Evolutionary conservation across 2,113 vertebrate species (phyloP).

Genomic region (Erythrolamprus reginae): DNA sequence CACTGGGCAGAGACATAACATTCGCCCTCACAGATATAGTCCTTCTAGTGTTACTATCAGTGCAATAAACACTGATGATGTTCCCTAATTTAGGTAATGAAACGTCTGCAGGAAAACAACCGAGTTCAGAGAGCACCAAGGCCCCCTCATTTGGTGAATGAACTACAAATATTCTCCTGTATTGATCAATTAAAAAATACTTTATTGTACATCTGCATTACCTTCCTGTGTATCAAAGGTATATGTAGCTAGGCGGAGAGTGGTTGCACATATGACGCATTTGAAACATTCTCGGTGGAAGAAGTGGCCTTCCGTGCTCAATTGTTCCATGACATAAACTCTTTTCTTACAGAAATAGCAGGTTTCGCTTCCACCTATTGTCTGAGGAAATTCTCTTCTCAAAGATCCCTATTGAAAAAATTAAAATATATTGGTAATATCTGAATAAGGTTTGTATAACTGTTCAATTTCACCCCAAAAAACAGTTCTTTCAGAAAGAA

Average conservation of each 20-base stretch:
- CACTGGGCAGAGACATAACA: no score
- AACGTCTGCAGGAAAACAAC: neutral
- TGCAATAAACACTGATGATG: neutral
- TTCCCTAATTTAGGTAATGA: neutral
- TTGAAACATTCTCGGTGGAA: conserved; percentile 96
- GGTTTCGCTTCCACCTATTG: conserved; percentile 81
- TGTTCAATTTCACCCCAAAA: neutral
- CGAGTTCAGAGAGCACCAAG: neutral
- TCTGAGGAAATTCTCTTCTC: conserved; percentile 73
- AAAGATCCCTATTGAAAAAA: conserved; percentile 71
- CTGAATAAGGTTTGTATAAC: neutral
- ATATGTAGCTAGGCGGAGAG: conserved; percentile 81
- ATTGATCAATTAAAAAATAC: neutral
- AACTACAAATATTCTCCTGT: neutral
- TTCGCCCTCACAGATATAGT: no score
- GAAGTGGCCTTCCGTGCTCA: conserved; percentile 89
- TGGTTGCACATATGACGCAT: conserved; percentile 80
- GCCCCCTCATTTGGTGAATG: neutral
- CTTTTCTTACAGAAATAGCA: conserved; percentile 88
- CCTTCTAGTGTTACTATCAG: neutral
- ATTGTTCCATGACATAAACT: conserved; percentile 90
- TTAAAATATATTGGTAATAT: neutral
- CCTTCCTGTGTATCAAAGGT: conserved; percentile 86
- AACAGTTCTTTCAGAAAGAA: neutral
- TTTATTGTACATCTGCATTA: conserved; percentile 43